A percentile compares a stretch with the other conserved stretches of the same genome.
phyloP scores from a whole-genome alignment of 2,113 vertebrate species.

The human region DNA sequence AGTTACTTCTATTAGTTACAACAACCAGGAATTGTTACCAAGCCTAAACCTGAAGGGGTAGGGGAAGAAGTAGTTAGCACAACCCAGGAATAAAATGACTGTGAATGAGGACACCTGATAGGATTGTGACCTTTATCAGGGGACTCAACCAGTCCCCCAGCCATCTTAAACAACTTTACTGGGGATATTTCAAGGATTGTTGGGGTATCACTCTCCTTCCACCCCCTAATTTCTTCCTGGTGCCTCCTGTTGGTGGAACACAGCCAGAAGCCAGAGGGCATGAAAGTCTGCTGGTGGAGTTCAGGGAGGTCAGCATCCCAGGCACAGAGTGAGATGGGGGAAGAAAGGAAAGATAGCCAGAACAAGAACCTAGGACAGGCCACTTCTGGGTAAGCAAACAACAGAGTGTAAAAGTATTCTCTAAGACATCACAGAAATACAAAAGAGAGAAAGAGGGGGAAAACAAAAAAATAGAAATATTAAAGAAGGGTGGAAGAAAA shows the following conservation, averaged over 20 bases:
- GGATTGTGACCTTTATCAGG: background rate
- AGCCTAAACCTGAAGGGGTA: background rate
- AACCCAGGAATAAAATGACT: background rate
- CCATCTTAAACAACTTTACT: background rate
- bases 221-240: background rate
- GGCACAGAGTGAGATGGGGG: too few relatives aligned
- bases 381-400: background rate
- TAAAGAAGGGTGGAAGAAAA: background rate
- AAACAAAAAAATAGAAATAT: background rate
- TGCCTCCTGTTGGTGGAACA: background rate
- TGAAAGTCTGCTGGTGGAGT: fast-evolving
- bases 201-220: background rate
- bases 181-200: background rate
- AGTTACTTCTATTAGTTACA: background rate
- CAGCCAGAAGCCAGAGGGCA: background rate
- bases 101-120: background rate
- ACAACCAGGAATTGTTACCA: background rate
- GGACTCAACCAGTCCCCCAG: background rate
- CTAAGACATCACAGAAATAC: background rate
- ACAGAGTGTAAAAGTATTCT: background rate
- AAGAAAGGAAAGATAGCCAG: background rate
- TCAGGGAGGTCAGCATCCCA: background rate
- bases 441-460: background rate
- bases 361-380: background rate
- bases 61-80: background rate